These are phyloP conservation scores for Onthophagus sagittarius DNA, from an alignment of 2,888 invertebrate genomes.

Conservation along the genomic window DNA sequence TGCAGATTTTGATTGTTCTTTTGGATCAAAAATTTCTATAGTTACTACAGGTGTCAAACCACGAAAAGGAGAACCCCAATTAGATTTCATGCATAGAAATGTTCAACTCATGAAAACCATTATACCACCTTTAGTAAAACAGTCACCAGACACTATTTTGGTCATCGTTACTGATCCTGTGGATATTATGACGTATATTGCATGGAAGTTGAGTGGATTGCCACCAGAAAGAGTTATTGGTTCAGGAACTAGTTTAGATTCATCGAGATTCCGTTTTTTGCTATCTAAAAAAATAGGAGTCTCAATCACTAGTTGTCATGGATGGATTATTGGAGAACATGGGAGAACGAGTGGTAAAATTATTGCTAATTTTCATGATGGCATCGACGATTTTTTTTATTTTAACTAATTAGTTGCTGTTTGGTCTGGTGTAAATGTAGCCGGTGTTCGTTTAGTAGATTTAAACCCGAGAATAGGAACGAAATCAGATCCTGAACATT, in stretches of 20 bases:
- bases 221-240: constrained; percentile 84
- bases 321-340: constrained; percentile 93
- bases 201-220: constrained; percentile 91
- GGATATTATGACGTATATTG: constrained; percentile 87
- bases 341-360: constrained; percentile 61
- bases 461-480: constrained; percentile 72
- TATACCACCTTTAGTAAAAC: constrained; percentile 74
- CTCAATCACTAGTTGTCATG: constrained; percentile 82
- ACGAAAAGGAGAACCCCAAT: constrained; percentile 82
- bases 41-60: constrained; percentile 91
- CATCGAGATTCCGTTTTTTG: constrained; percentile 84
- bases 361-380: not conserved
- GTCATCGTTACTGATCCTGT: constrained; percentile 90
- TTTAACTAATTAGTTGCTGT: constrained; percentile 65
- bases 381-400: too few relatives aligned
- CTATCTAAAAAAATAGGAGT: constrained; percentile 78
- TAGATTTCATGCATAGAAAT: constrained; percentile 85
- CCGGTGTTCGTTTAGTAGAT: constrained; percentile 79
- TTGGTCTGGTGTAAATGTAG: constrained; percentile 92
- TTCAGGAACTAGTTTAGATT: constrained; percentile 90
- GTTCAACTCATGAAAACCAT: constrained; percentile 84
- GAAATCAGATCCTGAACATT: constrained; percentile 70
- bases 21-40: constrained; percentile 79
- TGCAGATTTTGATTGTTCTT: constrained; percentile 72
- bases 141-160: constrained; percentile 83